Percentiles rank a stretch among this genome's conserved stretches.
These are phyloP conservation scores for Cataglyphis rosenhaueri DNA, from an alignment of 2,888 invertebrate species.

Conservation along the genomic window DNA sequence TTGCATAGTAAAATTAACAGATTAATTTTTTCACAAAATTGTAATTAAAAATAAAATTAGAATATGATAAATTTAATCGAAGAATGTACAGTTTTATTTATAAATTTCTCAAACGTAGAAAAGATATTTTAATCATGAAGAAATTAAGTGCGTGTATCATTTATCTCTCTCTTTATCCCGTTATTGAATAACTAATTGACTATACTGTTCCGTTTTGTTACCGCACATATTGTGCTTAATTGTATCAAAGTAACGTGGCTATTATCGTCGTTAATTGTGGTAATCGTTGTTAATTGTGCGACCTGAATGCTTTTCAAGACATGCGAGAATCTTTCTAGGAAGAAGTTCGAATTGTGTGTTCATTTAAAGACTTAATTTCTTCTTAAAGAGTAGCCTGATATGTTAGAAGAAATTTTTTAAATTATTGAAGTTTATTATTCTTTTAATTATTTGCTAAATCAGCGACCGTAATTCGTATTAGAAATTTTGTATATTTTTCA, in stretches of 20 bases:
- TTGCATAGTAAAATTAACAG: neutral
- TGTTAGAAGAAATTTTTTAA: neutral
- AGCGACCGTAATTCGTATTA: neutral
- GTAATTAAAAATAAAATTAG: neutral
- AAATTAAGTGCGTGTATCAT: neutral
- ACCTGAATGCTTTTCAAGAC: constrained; percentile 16
- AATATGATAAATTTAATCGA: neutral
- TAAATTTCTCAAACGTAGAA: neutral
- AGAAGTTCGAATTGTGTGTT: neutral
- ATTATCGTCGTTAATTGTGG: constrained; percentile 24
- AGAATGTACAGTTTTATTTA: neutral
- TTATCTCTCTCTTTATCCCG: neutral
- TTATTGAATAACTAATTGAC: neutral
- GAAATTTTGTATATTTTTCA: neutral
- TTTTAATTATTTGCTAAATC: neutral
- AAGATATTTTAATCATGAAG: neutral
- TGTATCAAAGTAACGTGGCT: neutral
- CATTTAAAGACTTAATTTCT: neutral
- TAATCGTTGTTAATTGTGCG: constrained; percentile 31
- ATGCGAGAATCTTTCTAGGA: neutral
- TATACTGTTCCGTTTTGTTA: neutral
- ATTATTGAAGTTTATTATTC: neutral
- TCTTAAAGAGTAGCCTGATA: neutral
- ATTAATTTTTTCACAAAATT: neutral
- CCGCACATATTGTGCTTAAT: constrained; percentile 13